Conservation (phyloP, 2,888 invertebrate genomes). For the Pammene fasciana region DNA sequence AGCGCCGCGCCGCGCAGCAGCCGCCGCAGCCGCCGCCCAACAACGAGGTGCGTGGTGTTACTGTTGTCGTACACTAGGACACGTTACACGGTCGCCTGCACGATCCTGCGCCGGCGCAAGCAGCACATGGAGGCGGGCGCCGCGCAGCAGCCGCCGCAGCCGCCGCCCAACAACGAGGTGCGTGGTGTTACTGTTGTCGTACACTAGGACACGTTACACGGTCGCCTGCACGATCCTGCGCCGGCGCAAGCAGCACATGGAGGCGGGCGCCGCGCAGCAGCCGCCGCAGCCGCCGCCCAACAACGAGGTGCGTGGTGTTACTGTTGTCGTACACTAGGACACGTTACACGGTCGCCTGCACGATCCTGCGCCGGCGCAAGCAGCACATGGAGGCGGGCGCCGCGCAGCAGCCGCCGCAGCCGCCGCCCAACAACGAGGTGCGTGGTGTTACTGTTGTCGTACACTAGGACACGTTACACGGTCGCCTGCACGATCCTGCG, state of each 20-base stretch:
- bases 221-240: conserved; percentile 99
- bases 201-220: too few species aligned
- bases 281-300: conserved; percentile 73
- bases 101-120: conserved; percentile 96
- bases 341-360: conserved; percentile 99
- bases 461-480: too few species aligned
- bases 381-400: conserved; percentile 74
- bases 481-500: conserved; percentile 99
- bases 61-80: too few species aligned
- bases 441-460: too few species aligned
- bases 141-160: conserved; percentile 69
- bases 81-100: too few species aligned
- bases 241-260: conserved; percentile 88
- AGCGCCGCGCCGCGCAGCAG: conserved; percentile 72
- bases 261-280: conserved; percentile 68
- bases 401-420: conserved; percentile 69
- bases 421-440: conserved; percentile 76
- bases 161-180: conserved; percentile 76
- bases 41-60: conserved; percentile 62
- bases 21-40: conserved; percentile 73
- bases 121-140: conserved; percentile 74
- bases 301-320: conserved; percentile 62
- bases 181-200: too few species aligned
- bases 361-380: conserved; percentile 97
- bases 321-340: too few species aligned